These are phyloP conservation scores for Rhagoletis zephyria DNA, from an alignment of 1,140 invertebrate genomes.

Conservation along the genomic window DNA sequence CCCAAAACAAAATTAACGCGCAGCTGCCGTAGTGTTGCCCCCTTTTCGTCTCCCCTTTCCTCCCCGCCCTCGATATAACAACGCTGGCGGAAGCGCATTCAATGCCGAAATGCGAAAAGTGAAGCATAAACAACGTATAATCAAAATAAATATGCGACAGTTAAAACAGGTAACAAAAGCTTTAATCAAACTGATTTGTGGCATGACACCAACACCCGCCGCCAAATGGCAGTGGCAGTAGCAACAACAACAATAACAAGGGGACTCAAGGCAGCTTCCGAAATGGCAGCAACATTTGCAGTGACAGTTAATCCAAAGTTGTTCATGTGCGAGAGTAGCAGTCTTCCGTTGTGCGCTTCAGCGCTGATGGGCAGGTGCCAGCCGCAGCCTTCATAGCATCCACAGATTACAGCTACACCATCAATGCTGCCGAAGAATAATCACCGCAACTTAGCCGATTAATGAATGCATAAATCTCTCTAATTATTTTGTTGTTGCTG, in stretches of 20 bases:
- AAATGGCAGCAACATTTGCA: conserved; percentile 41
- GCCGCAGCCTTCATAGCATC: background rate
- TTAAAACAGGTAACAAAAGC: conserved; percentile 57
- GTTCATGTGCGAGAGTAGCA: background rate
- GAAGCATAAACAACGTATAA: conserved; percentile 33
- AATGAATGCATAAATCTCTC: conserved; percentile 59
- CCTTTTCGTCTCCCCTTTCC: background rate
- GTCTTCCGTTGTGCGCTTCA: background rate
- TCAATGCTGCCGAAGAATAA: conserved; percentile 49
- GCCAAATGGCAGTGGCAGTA: background rate
- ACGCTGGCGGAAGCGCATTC: no score
- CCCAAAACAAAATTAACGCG: conserved; percentile 26
- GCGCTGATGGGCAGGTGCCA: background rate
- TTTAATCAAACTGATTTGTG: conserved; percentile 55
- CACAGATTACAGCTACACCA: conserved; percentile 7
- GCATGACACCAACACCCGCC: conserved; percentile 47
- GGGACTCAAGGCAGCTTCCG: background rate
- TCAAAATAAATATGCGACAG: conserved; percentile 57
- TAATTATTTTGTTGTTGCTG: conserved; percentile 53
- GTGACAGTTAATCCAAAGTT: conserved; percentile 11
- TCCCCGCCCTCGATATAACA: background rate
- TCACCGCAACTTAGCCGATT: conserved; percentile 56
- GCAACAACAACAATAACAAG: background rate
- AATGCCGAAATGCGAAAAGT: background rate
- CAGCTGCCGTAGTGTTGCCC: background rate